A percentile compares a stretch with the other conserved stretches of the same genome.
phyloP scores from a whole-genome alignment of 1,140 invertebrate species.

The Akabosia matsudoensis region DNA sequence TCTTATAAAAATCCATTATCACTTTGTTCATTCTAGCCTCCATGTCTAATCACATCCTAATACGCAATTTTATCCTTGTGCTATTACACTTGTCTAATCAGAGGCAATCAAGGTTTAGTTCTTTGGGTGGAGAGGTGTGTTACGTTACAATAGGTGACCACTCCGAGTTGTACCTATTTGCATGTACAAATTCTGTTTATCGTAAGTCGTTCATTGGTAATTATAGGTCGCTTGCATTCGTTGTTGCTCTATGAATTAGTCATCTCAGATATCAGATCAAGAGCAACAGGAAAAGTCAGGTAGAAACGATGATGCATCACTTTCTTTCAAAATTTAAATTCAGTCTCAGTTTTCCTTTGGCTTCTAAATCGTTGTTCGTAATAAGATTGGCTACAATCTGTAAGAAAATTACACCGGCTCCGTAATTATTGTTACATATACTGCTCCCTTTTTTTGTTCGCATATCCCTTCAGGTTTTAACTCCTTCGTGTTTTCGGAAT shows the following conservation, averaged over 20 bases:
- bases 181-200: background rate
- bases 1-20: conserved; percentile 11
- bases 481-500: background rate
- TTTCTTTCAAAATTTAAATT: background rate
- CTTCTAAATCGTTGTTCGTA: background rate
- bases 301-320: background rate
- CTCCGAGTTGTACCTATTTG: background rate
- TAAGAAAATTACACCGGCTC: background rate
- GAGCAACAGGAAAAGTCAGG: background rate
- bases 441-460: background rate
- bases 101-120: background rate
- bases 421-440: background rate
- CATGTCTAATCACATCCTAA: conserved; percentile 13
- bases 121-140: background rate
- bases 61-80: background rate
- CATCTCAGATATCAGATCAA: background rate
- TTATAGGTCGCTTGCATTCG: too few species aligned
- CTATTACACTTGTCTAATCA: conserved; percentile 20
- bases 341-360: background rate
- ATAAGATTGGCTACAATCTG: background rate
- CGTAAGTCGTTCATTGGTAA: too few species aligned
- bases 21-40: background rate
- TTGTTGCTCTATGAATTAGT: too few species aligned
- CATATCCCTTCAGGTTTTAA: background rate
- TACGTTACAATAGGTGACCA: background rate